Evolutionary conservation across 2,113 vertebrate genomes (phyloP).

Genomic region (Myanophis thanlyinensis): DNA sequence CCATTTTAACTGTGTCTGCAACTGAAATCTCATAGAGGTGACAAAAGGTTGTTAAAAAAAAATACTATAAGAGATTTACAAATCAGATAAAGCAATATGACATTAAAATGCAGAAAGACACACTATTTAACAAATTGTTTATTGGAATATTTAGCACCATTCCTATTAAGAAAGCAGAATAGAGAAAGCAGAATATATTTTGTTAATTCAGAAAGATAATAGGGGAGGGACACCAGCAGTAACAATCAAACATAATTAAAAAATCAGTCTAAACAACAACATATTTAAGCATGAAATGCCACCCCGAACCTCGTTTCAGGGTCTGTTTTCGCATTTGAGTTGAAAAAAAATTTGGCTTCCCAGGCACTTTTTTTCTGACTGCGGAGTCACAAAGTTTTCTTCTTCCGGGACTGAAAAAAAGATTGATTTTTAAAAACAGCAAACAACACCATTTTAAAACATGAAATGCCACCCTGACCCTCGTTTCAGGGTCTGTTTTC

Average conservation of each 20-base stretch:
- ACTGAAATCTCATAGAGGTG: background rate
- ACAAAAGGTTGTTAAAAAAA: background rate
- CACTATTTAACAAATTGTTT: background rate
- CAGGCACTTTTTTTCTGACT: too few relatives aligned
- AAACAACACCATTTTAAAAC: too few relatives aligned
- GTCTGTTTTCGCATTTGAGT: too few relatives aligned
- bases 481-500: too few relatives aligned
- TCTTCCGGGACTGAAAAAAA: too few relatives aligned
- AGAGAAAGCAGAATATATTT: background rate
- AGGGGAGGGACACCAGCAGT: background rate
- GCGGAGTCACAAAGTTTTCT: too few relatives aligned
- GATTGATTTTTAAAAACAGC: too few relatives aligned
- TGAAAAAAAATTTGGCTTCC: too few relatives aligned
- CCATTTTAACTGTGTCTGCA: background rate
- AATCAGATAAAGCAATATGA: background rate
- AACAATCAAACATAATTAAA: background rate
- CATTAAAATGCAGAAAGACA: background rate
- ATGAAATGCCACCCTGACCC: too few relatives aligned
- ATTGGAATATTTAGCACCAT: background rate
- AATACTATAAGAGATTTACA: background rate
- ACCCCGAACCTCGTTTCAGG: too few relatives aligned
- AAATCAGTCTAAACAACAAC: background rate
- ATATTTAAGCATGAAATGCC: too few relatives aligned
- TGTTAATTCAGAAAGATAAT: background rate
- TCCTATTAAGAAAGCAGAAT: background rate